phyloP scores from a whole-genome alignment of 2,888 invertebrate genomes.

The Spialia ferax region DNA sequence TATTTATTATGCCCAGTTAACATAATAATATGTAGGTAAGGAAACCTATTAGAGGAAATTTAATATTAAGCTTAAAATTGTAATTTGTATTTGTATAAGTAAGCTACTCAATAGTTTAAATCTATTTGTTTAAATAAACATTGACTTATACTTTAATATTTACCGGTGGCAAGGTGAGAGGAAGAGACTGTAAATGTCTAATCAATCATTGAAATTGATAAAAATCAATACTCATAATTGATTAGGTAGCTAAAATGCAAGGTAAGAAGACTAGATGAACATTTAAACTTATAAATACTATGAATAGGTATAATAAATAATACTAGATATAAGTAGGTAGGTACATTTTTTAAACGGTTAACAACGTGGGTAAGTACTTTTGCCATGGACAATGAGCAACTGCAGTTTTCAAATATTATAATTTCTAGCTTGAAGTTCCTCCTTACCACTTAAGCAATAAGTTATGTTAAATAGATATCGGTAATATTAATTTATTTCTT shows the following conservation, averaged over 20 bases:
- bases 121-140: neutral
- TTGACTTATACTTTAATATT: neutral
- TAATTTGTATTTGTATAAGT: too few species aligned
- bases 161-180: slow-evolving; percentile 14
- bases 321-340: too few species aligned
- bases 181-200: slow-evolving; percentile 26
- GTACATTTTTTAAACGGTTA: too few species aligned
- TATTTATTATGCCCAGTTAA: too few species aligned
- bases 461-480: neutral
- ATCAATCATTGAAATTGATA: slow-evolving; percentile 29
- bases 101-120: neutral
- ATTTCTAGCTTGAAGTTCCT: neutral
- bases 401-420: too few species aligned
- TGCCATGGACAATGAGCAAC: too few species aligned
- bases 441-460: neutral
- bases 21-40: too few species aligned
- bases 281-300: neutral
- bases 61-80: too few species aligned
- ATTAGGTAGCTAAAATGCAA: slow-evolving; percentile 18
- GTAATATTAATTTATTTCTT: slow-evolving; percentile 14
- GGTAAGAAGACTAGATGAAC: neutral
- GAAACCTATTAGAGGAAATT: too few species aligned
- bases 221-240: slow-evolving; percentile 26
- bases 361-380: too few species aligned
- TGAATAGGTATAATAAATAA: too few species aligned